These are phyloP conservation scores for Drosophila longiperda DNA, from an alignment of 2,888 invertebrate species.

Conservation along the genomic window DNA sequence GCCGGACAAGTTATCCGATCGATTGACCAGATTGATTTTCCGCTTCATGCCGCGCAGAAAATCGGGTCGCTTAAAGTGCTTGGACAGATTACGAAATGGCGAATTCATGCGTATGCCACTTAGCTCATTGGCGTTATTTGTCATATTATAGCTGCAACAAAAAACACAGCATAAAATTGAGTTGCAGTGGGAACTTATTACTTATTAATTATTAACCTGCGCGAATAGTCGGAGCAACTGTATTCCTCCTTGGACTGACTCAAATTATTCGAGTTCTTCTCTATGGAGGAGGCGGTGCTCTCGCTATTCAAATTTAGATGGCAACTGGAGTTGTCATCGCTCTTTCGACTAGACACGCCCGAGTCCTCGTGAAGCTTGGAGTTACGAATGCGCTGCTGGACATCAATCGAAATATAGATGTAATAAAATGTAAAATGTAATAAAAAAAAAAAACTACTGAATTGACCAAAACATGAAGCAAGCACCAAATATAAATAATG, in stretches of 20 bases:
- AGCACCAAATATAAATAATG: not conserved
- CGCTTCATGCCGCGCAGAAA: slow-evolving; percentile 87
- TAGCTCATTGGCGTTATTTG: slow-evolving; percentile 82
- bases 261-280: slow-evolving; percentile 80
- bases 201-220: slow-evolving; percentile 82
- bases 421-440: not conserved
- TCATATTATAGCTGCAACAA: slow-evolving; percentile 80
- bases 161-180: not conserved
- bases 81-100: slow-evolving; percentile 82
- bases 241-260: slow-evolving; percentile 83
- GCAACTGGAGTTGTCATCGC: slow-evolving; percentile 85
- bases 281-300: slow-evolving; percentile 85
- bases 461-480: not conserved
- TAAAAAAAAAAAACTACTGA: not conserved
- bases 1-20: slow-evolving; percentile 79
- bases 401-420: not conserved
- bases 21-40: slow-evolving; percentile 86
- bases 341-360: slow-evolving; percentile 86
- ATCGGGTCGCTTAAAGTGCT: slow-evolving; percentile 84
- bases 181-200: too few relatives aligned
- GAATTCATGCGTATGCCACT: slow-evolving; percentile 84
- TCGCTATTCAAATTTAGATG: slow-evolving; percentile 86
- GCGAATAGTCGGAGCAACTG: slow-evolving; percentile 85
- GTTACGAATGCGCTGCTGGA: slow-evolving; percentile 70
- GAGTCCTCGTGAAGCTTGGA: slow-evolving; percentile 82